A percentile compares a stretch with the other conserved stretches of the same genome.
These are phyloP conservation scores for Pachyramphus minor DNA, from an alignment of 2,113 vertebrate species.

Conservation along the genomic window DNA sequence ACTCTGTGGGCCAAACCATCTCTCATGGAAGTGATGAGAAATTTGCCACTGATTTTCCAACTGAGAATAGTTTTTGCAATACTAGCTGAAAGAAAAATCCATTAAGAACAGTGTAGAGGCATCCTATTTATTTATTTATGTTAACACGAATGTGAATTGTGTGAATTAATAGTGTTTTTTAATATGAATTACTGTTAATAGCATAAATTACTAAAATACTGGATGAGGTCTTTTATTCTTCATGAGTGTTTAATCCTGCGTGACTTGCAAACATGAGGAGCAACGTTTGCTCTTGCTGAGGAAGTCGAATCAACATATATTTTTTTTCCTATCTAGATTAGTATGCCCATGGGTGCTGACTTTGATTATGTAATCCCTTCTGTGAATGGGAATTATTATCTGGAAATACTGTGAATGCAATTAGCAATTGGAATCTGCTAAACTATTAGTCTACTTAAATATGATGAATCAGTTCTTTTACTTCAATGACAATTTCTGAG, in stretches of 20 bases:
- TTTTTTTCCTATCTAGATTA: background rate
- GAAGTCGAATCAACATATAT: background rate
- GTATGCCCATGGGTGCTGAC: background rate
- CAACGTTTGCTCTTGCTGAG: background rate
- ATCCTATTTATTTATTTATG: background rate
- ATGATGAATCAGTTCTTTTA: background rate
- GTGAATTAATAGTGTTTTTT: background rate
- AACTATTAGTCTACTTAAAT: conserved; percentile 23
- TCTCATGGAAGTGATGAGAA: background rate
- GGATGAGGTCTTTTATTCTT: background rate
- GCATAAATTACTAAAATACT: background rate
- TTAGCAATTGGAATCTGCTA: conserved; percentile 8
- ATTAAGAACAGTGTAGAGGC: background rate
- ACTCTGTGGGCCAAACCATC: background rate
- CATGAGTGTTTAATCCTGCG: background rate
- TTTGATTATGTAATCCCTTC: background rate
- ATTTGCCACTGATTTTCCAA: background rate
- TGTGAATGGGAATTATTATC: background rate
- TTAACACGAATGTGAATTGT: background rate
- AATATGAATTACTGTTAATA: background rate
- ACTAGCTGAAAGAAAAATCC: background rate
- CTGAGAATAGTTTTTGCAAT: background rate
- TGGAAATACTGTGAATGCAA: conserved; percentile 7
- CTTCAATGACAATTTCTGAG: background rate
- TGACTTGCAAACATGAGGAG: background rate